phyloP scores from a whole-genome alignment of 2,888 invertebrate species.

The Melanophora roralis region DNA sequence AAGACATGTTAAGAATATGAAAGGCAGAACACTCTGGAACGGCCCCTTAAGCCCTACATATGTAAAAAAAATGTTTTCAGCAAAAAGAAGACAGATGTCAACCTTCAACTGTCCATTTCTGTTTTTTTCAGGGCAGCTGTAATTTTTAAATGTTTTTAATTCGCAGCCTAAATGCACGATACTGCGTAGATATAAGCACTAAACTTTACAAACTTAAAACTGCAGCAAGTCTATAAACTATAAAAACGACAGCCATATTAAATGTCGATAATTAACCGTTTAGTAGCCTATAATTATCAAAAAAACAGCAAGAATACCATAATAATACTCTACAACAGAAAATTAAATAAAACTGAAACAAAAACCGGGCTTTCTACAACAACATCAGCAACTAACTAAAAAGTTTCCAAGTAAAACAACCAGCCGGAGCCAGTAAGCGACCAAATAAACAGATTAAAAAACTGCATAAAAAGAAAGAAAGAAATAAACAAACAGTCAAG shows the following conservation, averaged over 20 bases:
- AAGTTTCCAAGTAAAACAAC: constrained; percentile 32
- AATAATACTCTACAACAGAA: constrained; percentile 22
- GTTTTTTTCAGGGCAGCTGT: no score
- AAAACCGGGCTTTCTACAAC: constrained; percentile 46
- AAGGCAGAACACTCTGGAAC: no score
- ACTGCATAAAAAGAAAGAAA: constrained; percentile 2
- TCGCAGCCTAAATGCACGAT: no score
- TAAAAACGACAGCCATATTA: constrained; percentile 64
- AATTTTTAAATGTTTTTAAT: no score
- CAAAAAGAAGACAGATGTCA: no score
- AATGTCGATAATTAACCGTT: constrained; percentile 66
- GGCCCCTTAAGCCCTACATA: no score
- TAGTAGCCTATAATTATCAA: constrained; percentile 63
- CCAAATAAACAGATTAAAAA: constrained; percentile 43
- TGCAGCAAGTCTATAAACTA: constrained; percentile 36
- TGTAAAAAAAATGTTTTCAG: no score
- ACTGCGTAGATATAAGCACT: no score
- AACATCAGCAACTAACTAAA: constrained; percentile 12
- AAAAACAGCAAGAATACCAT: constrained; percentile 38
- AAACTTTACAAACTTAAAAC: neutral
- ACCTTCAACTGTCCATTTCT: no score
- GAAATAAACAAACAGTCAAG: constrained; percentile 28
- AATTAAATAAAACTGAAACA: constrained; percentile 50
- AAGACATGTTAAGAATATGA: no score
- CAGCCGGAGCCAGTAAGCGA: constrained; percentile 27